These are phyloP conservation scores for Phylloscopus trochilus DNA, from an alignment of 2,113 vertebrate species.

Conservation along the genomic window DNA sequence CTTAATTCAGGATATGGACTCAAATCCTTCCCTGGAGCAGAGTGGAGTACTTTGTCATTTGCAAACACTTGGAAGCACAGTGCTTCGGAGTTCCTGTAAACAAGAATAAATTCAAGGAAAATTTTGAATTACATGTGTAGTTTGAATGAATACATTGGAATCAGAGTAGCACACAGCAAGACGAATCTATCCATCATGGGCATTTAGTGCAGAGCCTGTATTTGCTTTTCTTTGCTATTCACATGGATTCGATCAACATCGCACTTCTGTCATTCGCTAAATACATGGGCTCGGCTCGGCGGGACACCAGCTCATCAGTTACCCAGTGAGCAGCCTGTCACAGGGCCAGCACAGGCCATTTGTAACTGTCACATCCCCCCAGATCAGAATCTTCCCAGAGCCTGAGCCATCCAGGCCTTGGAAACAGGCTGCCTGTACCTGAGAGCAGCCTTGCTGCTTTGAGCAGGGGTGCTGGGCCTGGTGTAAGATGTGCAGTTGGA, in stretches of 20 bases:
- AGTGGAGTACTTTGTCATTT: conserved; percentile 26
- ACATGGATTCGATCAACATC: conserved; percentile 63
- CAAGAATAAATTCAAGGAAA: conserved; percentile 53
- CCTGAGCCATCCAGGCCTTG: conserved; percentile 4
- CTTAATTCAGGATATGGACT: conserved; percentile 58
- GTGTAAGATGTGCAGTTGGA: not conserved
- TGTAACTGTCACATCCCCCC: conserved; percentile 67
- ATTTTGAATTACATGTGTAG: conserved; percentile 53
- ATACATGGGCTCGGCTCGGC: conserved; percentile 66
- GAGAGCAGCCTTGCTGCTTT: not conserved
- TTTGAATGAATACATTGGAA: conserved; percentile 59
- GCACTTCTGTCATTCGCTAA: conserved; percentile 67
- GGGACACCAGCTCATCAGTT: conserved; percentile 71
- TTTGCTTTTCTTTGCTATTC: conserved; percentile 68
- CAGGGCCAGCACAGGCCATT: conserved; percentile 53
- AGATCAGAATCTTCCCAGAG: conserved; percentile 64
- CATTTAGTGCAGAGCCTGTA: conserved; percentile 64
- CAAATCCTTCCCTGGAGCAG: conserved; percentile 28
- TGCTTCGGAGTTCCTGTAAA: conserved; percentile 41
- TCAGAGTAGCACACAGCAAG: conserved; percentile 17
- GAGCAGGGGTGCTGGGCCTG: not conserved
- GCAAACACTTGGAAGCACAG: conserved; percentile 28
- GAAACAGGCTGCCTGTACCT: not conserved
- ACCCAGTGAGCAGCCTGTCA: conserved; percentile 69
- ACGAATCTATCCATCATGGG: conserved; percentile 68